Evolutionary conservation across 2,797 vertebrate genomes (phyloP), one percentile per base, ranked within the genome.

Genomic region (Xiphophorus birchmanni): DNA sequence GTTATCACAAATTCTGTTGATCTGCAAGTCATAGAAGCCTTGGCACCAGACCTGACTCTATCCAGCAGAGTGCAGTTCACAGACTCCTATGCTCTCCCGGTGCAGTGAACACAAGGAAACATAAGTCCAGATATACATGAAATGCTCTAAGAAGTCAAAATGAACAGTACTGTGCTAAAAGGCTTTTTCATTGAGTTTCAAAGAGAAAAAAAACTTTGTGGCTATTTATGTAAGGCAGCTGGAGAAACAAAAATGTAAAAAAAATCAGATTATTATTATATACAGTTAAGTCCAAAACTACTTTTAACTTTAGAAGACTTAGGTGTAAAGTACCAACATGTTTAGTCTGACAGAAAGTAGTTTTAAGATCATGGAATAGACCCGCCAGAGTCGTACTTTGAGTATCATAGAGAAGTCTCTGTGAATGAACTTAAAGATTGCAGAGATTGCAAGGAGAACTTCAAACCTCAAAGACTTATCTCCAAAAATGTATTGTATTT

Each of bases 1-100:
- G 63, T 81, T 83, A 76, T 83, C 58, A 89, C 87, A 87, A 84
- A 84, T 82, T 84, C 40, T 92, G 80, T 91, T 90, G 91, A 86
- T 91, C 35, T 82, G 73, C 77, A 76, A 88, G 82, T 80, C 82
- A 69, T 47, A 69, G 76, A 83, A 83, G 72, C 81, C 67, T 48
- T 82, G 82, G 80, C 77, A 82, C 63, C 45, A 60, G 69, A 86
- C 67, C 78, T 90, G 88, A 92, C 26, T 83, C 45, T 78, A 74
- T 86, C 54, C 80, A 86, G 87, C 26, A 18, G 29, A 86, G 73
- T 48, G 81, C 29, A 82, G 26, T 45, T 80, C 56, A 63, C 26
- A 11, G 54, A 76, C 56, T n/a, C n/a, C 29, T 47, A 13, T 63
- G 18, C 44, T 47, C 56, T 23, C n/a, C 21, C 26, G 6, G 54